Conservation (phyloP, 1,140 invertebrate species). For the Centruroides sculpturatus region DNA sequence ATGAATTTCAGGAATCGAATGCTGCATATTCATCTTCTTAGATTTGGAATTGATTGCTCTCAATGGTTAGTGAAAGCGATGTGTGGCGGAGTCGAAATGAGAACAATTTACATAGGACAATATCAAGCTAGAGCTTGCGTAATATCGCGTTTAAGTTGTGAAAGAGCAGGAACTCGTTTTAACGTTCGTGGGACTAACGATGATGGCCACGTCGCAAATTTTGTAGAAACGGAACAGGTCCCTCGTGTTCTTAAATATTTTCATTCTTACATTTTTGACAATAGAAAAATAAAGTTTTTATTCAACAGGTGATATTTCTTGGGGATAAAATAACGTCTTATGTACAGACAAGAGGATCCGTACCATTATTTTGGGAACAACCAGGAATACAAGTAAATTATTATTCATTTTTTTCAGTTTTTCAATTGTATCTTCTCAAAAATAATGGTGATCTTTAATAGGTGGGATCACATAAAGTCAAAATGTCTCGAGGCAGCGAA, state of each 20-base stretch:
- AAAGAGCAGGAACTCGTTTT: conserved; percentile 88
- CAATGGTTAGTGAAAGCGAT: conserved; percentile 84
- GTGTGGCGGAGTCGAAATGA: conserved; percentile 90
- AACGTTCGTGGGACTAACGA: conserved; percentile 98
- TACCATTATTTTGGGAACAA: conserved; percentile 98
- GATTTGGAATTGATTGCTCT: conserved; percentile 72
- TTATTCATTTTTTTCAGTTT: no score
- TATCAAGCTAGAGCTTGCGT: conserved; percentile 83
- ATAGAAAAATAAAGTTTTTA: not conserved
- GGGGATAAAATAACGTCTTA: conserved; percentile 54
- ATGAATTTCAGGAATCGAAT: conserved; percentile 49
- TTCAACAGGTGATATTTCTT: conserved; percentile 52
- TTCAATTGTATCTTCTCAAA: no score
- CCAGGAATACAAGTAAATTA: conserved; percentile 67
- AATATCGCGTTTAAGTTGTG: conserved; percentile 88
- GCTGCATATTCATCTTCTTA: conserved; percentile 76
- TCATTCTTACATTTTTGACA: no score
- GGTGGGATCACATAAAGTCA: conserved; percentile 97
- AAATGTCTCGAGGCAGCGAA: conserved; percentile 87
- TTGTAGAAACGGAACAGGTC: conserved; percentile 96
- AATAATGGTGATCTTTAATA: conserved; percentile 20
- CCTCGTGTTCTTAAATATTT: not conserved
- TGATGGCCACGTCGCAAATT: conserved; percentile 98
- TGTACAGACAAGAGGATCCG: conserved; percentile 76
- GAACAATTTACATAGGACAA: conserved; percentile 87